Percentiles rank a stretch among this genome's conserved stretches.
These are phyloP conservation scores for Dendrocopos noguchii DNA, from an alignment of 2,113 vertebrate genomes.

Conservation along the genomic window DNA sequence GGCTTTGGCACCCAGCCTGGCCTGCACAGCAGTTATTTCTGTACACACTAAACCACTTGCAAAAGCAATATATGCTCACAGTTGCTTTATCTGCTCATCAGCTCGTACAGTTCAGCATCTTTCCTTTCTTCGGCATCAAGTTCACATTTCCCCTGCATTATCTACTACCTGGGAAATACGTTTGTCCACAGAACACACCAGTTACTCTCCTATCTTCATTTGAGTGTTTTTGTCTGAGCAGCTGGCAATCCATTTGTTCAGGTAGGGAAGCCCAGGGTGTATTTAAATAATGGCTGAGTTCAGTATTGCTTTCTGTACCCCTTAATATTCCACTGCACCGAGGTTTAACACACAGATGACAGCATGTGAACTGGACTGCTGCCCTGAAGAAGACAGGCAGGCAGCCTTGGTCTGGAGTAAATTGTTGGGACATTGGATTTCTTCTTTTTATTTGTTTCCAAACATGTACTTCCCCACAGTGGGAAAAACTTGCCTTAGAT, in stretches of 20 bases:
- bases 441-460: neutral
- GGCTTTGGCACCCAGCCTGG: constrained; percentile 33
- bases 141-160: neutral
- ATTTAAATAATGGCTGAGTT: neutral
- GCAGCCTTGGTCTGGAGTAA: neutral
- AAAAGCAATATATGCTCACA: constrained; percentile 4
- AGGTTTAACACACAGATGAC: neutral
- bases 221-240: neutral
- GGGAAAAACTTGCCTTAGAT: neutral
- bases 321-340: neutral
- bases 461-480: neutral
- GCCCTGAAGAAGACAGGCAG: neutral
- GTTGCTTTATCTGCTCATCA: neutral
- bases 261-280: neutral
- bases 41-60: neutral
- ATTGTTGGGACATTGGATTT: neutral
- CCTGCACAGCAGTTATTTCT: constrained; percentile 44
- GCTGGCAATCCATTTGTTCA: neutral
- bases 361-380: neutral
- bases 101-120: neutral
- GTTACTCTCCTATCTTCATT: neutral
- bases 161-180: neutral
- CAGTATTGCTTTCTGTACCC: neutral
- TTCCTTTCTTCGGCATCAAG: neutral
- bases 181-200: neutral